Conservation (phyloP, 2,113 vertebrate species). For the Grammomys dolichurus region DNA sequence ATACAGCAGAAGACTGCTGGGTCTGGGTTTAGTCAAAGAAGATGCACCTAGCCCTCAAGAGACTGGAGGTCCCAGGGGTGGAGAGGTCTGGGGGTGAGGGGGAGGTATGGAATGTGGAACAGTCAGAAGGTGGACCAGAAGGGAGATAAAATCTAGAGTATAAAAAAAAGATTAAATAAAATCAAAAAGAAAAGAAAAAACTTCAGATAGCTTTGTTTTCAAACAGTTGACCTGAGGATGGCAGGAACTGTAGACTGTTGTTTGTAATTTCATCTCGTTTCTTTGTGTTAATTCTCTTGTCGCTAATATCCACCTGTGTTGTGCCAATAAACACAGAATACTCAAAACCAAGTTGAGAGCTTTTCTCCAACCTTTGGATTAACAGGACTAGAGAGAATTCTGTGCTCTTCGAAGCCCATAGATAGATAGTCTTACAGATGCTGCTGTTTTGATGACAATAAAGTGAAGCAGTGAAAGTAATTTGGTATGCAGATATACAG, state of each 20-base stretch:
- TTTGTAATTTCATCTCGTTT: not conserved
- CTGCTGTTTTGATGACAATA: conserved; percentile 18
- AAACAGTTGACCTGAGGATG: not conserved
- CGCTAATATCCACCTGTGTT: not conserved
- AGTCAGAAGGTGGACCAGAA: too few relatives aligned
- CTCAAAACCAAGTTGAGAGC: not conserved
- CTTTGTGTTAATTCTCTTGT: not conserved
- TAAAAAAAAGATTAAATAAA: too few relatives aligned
- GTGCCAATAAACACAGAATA: not conserved
- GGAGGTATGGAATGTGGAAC: too few relatives aligned
- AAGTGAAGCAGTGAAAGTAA: not conserved
- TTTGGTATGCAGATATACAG: not conserved
- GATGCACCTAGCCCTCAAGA: too few relatives aligned
- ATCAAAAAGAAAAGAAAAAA: not conserved
- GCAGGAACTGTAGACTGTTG: not conserved
- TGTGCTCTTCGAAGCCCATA: not conserved
- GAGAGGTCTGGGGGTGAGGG: too few relatives aligned
- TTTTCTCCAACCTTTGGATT: conserved; percentile 10
- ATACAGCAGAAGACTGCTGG: too few relatives aligned
- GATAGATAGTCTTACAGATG: not conserved
- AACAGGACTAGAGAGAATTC: not conserved
- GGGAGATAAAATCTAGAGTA: too few relatives aligned
- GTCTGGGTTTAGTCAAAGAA: too few relatives aligned
- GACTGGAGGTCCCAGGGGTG: too few relatives aligned
- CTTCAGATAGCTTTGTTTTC: not conserved